Evolutionary conservation across 2,888 invertebrate genomes (phyloP).

Genomic region (Zygogramma bicolorata): DNA sequence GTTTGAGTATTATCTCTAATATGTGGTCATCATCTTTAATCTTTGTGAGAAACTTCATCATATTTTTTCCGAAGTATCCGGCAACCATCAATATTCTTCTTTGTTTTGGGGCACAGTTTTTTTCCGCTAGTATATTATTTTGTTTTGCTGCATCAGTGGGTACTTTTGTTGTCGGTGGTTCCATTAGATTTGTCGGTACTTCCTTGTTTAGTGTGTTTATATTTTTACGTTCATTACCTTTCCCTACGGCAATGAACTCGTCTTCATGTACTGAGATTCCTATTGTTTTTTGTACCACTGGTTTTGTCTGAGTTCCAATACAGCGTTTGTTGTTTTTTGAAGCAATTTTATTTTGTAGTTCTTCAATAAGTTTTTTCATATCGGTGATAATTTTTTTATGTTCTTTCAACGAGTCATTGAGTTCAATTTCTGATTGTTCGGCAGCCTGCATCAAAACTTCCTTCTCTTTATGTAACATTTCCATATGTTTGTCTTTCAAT

Average conservation of each 20-base stretch:
- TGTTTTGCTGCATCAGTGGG: not conserved
- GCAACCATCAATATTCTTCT: not conserved
- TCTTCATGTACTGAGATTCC: too few relatives aligned
- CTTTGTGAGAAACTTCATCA: not conserved
- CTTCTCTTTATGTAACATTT: not conserved
- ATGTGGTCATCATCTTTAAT: not conserved
- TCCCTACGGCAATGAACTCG: not conserved
- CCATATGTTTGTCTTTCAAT: conserved; percentile 1
- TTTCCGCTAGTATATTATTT: not conserved
- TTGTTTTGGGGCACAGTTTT: not conserved
- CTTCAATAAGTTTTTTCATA: too few relatives aligned
- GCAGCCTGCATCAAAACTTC: conserved; percentile 6
- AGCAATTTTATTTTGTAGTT: too few relatives aligned
- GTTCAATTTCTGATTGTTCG: not conserved
- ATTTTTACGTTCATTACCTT: not conserved
- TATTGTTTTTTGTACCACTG: too few relatives aligned
- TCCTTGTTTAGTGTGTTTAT: not conserved
- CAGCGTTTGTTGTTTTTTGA: too few relatives aligned
- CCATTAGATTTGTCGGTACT: not conserved
- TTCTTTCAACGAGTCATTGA: not conserved
- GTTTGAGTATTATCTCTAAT: not conserved
- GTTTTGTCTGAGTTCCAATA: too few relatives aligned
- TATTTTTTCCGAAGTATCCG: not conserved
- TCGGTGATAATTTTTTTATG: conserved; percentile 6
- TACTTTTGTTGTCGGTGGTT: not conserved